Conservation (phyloP, 2,797 vertebrate genomes). For the Capromys pilorides region DNA sequence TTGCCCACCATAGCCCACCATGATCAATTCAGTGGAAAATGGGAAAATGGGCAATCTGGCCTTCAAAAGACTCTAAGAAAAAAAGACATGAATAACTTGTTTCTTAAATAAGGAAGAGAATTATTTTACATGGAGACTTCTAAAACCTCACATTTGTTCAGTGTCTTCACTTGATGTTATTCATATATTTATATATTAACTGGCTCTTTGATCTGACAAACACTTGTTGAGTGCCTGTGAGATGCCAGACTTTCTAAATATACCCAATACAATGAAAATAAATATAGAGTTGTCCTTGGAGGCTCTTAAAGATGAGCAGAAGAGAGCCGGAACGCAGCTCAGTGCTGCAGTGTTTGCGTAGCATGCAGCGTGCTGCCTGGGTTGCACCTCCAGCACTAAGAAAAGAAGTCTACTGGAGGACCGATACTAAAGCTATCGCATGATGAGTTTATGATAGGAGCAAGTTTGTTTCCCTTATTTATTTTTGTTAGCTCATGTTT, state of each 20-base stretch:
- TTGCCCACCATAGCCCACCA: background rate
- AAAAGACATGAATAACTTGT: background rate
- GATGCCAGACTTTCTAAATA: background rate
- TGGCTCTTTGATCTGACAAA: slow-evolving; percentile 27
- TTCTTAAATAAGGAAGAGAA: background rate
- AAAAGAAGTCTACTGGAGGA: background rate
- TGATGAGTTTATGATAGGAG: background rate
- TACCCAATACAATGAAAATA: background rate
- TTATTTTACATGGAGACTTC: background rate
- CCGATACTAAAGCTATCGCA: background rate
- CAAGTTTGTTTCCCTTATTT: background rate
- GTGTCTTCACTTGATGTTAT: background rate
- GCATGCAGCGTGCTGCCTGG: background rate
- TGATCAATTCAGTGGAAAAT: background rate
- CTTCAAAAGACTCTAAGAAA: slow-evolving; percentile 1
- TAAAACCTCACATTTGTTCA: background rate
- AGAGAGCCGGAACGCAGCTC: background rate
- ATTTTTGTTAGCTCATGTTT: background rate
- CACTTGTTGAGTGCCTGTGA: background rate
- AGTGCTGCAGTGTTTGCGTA: background rate
- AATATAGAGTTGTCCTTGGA: slow-evolving; percentile 7
- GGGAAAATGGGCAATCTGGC: background rate
- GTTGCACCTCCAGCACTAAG: background rate
- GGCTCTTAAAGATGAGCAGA: background rate
- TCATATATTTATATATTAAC: background rate